Evolutionary conservation across 2,888 invertebrate species (phyloP).

Genomic region (Parnassius mnemosyne): DNA sequence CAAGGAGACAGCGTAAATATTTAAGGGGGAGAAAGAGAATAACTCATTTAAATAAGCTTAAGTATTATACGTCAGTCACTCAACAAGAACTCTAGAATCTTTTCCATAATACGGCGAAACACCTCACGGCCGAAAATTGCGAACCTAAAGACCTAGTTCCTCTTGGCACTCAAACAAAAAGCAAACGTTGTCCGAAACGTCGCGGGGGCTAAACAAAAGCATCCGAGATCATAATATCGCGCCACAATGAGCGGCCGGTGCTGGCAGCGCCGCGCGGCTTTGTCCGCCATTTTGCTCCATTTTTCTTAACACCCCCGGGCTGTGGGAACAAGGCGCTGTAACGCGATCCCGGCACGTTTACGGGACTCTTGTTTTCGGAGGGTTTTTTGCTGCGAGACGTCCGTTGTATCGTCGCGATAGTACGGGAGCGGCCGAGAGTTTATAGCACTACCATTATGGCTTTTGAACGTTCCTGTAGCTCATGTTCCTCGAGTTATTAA

Average conservation of each 20-base stretch:
- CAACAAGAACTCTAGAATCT: no score
- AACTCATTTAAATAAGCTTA: no score
- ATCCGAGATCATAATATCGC: slow-evolving; percentile 55
- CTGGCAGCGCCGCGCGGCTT: slow-evolving; percentile 32
- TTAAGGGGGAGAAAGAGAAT: no score
- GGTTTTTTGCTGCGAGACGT: slow-evolving; percentile 10
- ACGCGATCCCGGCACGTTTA: slow-evolving; percentile 51
- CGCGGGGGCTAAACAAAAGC: slow-evolving; percentile 29
- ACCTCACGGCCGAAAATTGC: not conserved
- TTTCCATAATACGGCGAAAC: not conserved
- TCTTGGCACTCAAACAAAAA: slow-evolving; percentile 7
- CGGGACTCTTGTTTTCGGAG: slow-evolving; percentile 21
- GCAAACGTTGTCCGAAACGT: slow-evolving; percentile 28
- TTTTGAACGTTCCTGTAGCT: no score
- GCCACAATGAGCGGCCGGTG: slow-evolving; percentile 33
- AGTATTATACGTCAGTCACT: no score
- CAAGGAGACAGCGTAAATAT: no score
- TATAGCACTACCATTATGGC: no score
- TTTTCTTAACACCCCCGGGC: slow-evolving; percentile 69
- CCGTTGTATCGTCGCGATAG: not conserved
- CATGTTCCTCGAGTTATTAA: no score
- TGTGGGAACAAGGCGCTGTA: slow-evolving; percentile 54
- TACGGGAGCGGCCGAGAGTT: not conserved
- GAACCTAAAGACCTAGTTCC: slow-evolving; percentile 1
- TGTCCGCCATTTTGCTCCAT: slow-evolving; percentile 51